Conservation (phyloP, 2,797 vertebrate genomes). For the Pangasius mekongensis region DNA sequence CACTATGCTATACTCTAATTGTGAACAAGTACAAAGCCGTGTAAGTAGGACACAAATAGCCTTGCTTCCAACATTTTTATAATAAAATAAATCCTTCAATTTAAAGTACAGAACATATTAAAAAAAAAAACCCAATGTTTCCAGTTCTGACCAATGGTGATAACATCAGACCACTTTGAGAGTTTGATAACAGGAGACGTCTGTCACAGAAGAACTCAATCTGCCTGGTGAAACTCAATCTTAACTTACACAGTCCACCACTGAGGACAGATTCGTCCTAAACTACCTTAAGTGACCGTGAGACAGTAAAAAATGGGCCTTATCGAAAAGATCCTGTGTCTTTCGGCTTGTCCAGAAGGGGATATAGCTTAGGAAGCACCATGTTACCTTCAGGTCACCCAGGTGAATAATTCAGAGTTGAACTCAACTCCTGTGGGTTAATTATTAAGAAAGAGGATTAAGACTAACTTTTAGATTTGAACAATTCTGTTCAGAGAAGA, state of each 20-base stretch:
- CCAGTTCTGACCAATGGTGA: slow-evolving; percentile 27
- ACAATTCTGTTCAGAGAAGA: slow-evolving; percentile 6
- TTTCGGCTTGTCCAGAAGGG: slow-evolving; percentile 27
- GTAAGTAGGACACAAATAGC: neutral
- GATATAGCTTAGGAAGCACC: slow-evolving; percentile 47
- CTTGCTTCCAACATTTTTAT: neutral
- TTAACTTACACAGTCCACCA: slow-evolving; percentile 25
- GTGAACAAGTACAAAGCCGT: neutral
- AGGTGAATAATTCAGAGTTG: slow-evolving; percentile 57
- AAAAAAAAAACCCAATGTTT: slow-evolving; percentile 14
- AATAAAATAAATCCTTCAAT: neutral
- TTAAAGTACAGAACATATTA: neutral
- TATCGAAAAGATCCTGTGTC: slow-evolving; percentile 41
- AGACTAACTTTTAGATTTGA: slow-evolving; percentile 50
- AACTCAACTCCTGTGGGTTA: slow-evolving; percentile 52
- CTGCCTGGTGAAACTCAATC: slow-evolving; percentile 45
- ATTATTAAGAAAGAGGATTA: slow-evolving; percentile 50
- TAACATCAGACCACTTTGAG: slow-evolving; percentile 47
- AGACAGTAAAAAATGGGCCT: slow-evolving; percentile 28
- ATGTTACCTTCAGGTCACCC: slow-evolving; percentile 52
- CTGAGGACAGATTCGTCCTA: slow-evolving; percentile 40
- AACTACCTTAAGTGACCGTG: slow-evolving; percentile 40
- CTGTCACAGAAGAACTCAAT: slow-evolving; percentile 47
- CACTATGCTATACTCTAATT: neutral
- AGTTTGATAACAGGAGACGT: slow-evolving; percentile 42